A percentile compares a stretch with the other conserved stretches of the same genome.
These are phyloP conservation scores for Drosophila kikkawai DNA, from an alignment of 1,140 invertebrate species.

Conservation along the genomic window DNA sequence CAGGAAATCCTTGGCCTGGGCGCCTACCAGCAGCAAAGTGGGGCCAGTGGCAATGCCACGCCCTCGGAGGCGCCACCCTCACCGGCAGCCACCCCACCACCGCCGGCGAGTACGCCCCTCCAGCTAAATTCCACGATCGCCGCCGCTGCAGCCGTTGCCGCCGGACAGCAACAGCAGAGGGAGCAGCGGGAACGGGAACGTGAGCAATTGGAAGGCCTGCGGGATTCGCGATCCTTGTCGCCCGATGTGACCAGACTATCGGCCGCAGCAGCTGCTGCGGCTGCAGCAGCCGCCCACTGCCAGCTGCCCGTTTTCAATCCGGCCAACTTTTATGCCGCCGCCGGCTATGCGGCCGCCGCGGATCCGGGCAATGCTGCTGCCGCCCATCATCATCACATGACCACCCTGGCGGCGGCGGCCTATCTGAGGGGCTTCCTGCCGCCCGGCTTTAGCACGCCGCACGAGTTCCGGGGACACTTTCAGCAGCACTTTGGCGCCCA, in stretches of 20 bases:
- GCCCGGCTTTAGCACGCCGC: conserved; percentile 82
- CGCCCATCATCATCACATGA: conserved; percentile 84
- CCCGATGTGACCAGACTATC: conserved; percentile 77
- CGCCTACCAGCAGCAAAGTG: conserved; percentile 68
- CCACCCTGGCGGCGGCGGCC: conserved; percentile 79
- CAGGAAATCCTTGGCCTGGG: conserved; percentile 95
- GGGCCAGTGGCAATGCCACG: conserved; percentile 60
- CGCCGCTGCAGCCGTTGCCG: conserved; percentile 47
- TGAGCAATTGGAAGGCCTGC: conserved; percentile 20
- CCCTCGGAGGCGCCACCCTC: conserved; percentile 66
- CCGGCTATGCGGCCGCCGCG: conserved; percentile 78
- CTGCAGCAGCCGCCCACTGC: conserved; percentile 80
- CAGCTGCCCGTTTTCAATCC: conserved; percentile 84
- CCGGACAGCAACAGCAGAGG: conserved; percentile 46
- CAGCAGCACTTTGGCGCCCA: conserved; percentile 82
- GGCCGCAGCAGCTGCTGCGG: conserved; percentile 77
- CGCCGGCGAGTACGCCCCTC: conserved; percentile 57
- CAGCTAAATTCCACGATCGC: conserved; percentile 10
- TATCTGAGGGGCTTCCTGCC: conserved; percentile 81
- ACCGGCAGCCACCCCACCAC: conserved; percentile 70
- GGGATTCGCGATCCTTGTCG: conserved; percentile 77
- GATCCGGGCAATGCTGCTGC: conserved; percentile 72
- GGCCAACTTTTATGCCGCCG: conserved; percentile 83
- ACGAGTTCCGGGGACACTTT: conserved; percentile 83
- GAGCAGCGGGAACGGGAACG: conserved; percentile 39